Evolutionary conservation across 1,140 invertebrate species (phyloP).

Genomic region (Epicauta chinensis): DNA sequence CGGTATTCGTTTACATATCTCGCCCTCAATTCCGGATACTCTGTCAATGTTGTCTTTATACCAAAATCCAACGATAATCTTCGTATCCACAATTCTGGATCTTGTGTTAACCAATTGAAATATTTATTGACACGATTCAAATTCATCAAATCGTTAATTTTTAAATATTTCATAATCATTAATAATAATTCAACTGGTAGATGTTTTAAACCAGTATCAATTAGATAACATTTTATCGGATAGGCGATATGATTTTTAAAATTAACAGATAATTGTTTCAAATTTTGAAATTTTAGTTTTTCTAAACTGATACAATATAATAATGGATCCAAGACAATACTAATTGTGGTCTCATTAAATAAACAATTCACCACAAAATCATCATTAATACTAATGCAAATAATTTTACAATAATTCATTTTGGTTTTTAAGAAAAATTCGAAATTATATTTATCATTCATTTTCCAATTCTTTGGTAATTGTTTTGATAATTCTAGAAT

Average conservation of each 20-base stretch:
- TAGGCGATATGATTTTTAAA: slow-evolving; percentile 33
- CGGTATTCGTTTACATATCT: too few relatives aligned
- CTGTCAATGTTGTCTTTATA: background rate
- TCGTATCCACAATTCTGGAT: slow-evolving; percentile 11
- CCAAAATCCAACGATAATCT: background rate
- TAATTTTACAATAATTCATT: background rate
- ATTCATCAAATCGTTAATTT: slow-evolving; percentile 4
- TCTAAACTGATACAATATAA: slow-evolving; percentile 30
- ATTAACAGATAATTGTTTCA: slow-evolving; percentile 28
- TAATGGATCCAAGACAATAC: slow-evolving; percentile 31
- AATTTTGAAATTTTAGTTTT: slow-evolving; percentile 28
- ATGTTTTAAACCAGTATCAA: slow-evolving; percentile 20
- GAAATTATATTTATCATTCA: slow-evolving; percentile 14
- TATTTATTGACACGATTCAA: slow-evolving; percentile 12
- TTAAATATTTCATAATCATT: slow-evolving; percentile 19
- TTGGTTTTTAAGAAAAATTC: slow-evolving; percentile 21
- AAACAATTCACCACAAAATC: slow-evolving; percentile 35
- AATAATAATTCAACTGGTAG: slow-evolving; percentile 34
- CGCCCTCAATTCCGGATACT: too few relatives aligned
- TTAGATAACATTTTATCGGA: slow-evolving; percentile 25
- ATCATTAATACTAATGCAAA: slow-evolving; percentile 20
- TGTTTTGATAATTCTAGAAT: slow-evolving; percentile 19
- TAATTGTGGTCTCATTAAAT: slow-evolving; percentile 23
- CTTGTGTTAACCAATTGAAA: slow-evolving; percentile 10
- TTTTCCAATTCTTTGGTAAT: slow-evolving; percentile 25